Base-by-base conservation (phyloP, 2,888 invertebrate genomes). In the Stenurella melanura region DNA sequence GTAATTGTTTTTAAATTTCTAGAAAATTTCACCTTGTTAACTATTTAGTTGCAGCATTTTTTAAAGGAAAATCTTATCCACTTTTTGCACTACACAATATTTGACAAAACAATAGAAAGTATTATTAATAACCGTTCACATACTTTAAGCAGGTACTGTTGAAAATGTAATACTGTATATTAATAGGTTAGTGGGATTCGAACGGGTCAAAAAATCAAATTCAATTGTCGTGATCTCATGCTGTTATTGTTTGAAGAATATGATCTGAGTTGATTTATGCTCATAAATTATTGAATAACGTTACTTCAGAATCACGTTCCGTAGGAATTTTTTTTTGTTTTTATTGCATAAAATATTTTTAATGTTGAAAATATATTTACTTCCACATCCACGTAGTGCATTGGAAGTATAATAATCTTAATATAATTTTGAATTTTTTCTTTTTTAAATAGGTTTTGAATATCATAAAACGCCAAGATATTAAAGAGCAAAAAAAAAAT, bases 71-170 rank as follows among this genome's bases (percentile, higher is more conserved):
- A 50, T 7, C 50, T n/a, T 50, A n/a, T 50, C 6, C 50, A 12
- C n/a, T 50, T 50, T 50, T 50, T 50, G 0, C 1, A 15, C n/a
- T n/a, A 50, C n/a, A 50, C 1, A 42, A 7, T 50, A 50, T 15
- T 50, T 50, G 50, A 50, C 50, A 50, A 50, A 50, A 50, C 50
- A 50, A 50, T 50, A 50, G 50, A 12, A 7, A 12, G n/a, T n/a
- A 50, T n/a, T n/a, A 50, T 15, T 42, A 50, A 50, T 50, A 50
- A 4, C 15, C 42, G 12, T 12, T 15, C n/a, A n/a, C 50, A 50
- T 50, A 12, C 50, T n/a, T 50, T n/a, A 50, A 50, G n/a, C 50
- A 50, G 50, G n/a, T 50, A 50, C n/a, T 50, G 50, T n/a, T 50
- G n/a, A 50, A 12, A 42, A 17, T 50, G n/a, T 50, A 42, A 12